Evolutionary conservation across 1,140 invertebrate genomes (phyloP).

Genomic region (Ceratosolen fusciceps): DNA sequence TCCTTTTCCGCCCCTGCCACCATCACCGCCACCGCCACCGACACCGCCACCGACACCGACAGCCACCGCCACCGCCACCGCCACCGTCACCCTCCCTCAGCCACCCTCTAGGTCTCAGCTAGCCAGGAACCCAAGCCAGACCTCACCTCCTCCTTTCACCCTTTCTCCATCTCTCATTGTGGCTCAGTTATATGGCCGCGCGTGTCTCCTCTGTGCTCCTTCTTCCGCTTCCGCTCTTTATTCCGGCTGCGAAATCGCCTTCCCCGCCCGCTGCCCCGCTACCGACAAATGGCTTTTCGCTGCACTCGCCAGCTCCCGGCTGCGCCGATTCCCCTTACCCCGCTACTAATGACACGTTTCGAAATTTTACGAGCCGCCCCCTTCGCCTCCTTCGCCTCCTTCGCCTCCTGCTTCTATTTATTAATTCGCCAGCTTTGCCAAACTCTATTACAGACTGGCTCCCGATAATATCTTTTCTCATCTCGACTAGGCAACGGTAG

Average conservation of each 20-base stretch:
- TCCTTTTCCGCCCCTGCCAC: background rate
- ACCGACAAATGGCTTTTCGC: background rate
- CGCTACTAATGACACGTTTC: constrained; percentile 26
- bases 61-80: too few species aligned
- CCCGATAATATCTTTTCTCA: too few species aligned
- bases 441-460: too few species aligned
- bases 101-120: too few species aligned
- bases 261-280: too few species aligned
- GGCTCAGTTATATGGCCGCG: background rate
- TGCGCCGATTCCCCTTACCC: constrained; percentile 3
- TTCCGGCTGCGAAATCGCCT: constrained; percentile 8
- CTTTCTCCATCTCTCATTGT: constrained; percentile 7
- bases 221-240: constrained; percentile 37
- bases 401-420: too few species aligned
- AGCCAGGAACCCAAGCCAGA: too few species aligned
- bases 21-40: too few species aligned
- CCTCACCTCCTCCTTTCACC: constrained; percentile 4
- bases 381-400: too few species aligned
- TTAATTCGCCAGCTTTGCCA: background rate
- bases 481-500: too few species aligned
- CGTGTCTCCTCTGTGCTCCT: constrained; percentile 13
- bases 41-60: too few species aligned
- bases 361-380: constrained; percentile 35
- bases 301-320: background rate
- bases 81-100: too few species aligned